Evolutionary conservation across 2,113 vertebrate genomes (phyloP), one percentile per base, ranked within the genome.

Genomic region (Hemibagrus wyckioides): DNA sequence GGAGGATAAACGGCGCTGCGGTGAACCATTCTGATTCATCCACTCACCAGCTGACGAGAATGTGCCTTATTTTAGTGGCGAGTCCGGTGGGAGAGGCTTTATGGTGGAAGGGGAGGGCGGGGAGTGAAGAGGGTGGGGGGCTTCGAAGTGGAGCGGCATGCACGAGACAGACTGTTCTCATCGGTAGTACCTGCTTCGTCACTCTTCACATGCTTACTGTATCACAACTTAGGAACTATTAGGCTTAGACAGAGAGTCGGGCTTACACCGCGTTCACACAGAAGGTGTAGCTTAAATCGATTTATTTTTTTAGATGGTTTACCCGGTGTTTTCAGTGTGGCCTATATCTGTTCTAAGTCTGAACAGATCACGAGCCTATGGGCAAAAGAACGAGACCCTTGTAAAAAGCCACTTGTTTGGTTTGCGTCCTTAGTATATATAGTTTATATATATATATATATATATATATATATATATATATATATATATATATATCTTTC

Each of bases 1-100:
- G 50, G 88, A 86, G 88, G 91, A 85, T 90, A 86, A 50, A 44
- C 77, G 67, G 61, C n/a, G 63, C 76, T 73, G 80, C 6, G 8
- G 76, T 71, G 83, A 63, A 85, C 63, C 89, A 88, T 88, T 79
- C 56, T 80, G 44, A 86, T 65, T 87, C 52, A 30, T 69, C 75
- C 75, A 30, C 67, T 80, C 83, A 76, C 63, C 85, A 61, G 84
- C 83, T 88, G 81, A 85, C 76, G 21, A 52, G 57, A 50, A 52
- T 75, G 56, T 54, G 50, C 50, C 83, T 63, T 80, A 63, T 85
- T 85, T 87, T 52, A 83, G 80, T 84, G 30, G 61, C 1, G 59
- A 82, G 81, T 54, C 61, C 28, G 76, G 59, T 61, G 69, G 75
- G 83, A 76, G 85, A 81, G 87, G 71, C n/a, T 77, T 39, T 77